These are phyloP conservation scores for Neomonachus schauinslandi DNA, from an alignment of 2,113 vertebrate genomes.

Conservation along the genomic window DNA sequence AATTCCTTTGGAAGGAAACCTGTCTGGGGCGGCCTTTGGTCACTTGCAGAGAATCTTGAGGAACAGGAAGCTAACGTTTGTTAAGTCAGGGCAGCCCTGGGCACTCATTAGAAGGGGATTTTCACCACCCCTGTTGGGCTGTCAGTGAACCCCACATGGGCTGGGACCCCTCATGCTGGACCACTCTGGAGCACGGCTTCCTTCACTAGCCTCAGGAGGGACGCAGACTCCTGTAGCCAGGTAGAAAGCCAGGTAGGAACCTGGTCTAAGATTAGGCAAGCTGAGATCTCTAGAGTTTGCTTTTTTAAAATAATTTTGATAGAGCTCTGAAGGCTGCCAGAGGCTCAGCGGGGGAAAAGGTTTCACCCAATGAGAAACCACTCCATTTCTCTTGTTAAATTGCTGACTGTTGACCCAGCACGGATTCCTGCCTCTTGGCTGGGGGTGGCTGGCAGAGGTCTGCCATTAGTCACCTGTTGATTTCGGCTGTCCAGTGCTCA, in stretches of 20 bases:
- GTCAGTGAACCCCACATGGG: fast-evolving
- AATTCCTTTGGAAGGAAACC: neutral
- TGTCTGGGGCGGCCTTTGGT: neutral
- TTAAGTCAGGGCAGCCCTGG: neutral
- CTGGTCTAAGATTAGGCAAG: neutral
- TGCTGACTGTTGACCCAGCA: fast-evolving
- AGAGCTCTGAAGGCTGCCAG: neutral
- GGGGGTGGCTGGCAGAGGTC: neutral
- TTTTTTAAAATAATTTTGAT: neutral
- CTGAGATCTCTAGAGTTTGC: neutral
- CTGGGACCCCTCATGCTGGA: fast-evolving
- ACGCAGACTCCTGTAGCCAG: neutral
- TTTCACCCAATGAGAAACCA: neutral
- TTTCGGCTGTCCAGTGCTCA: neutral
- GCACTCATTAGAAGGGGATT: neutral
- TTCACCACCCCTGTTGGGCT: fast-evolving
- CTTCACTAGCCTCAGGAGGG: neutral
- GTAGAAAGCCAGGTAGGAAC: no score
- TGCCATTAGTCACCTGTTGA: neutral
- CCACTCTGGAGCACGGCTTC: fast-evolving
- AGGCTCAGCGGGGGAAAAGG: neutral
- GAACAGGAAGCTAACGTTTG: neutral
- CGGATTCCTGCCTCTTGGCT: neutral
- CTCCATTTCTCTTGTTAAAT: neutral
- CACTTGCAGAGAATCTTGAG: neutral